Base-by-base conservation (phyloP, 2,888 invertebrate genomes). In the Iphiclides podalirius region DNA sequence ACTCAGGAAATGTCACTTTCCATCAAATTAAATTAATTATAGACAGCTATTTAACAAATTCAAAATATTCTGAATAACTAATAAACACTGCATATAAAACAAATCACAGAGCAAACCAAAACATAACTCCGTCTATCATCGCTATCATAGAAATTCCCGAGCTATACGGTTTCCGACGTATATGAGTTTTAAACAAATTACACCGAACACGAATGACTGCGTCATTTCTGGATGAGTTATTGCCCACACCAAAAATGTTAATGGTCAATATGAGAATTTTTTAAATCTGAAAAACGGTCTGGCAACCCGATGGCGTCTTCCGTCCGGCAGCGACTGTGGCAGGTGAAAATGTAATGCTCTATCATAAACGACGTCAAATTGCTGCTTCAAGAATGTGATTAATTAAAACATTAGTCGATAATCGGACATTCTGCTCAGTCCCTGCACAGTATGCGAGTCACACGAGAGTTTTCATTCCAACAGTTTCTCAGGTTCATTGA, bases 331-430 rank as follows among this genome's bases (percentile, higher is more conserved):
- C n/a, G n/a, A n/a, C n/a, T n/a, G 50, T 57, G 53, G 51, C 53
- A 43, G 44, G 52, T 40, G 48, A 49, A 60, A 57, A 57, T 55
- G 54, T 54, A 64, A 58, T 60, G 55, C 45, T 47, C 47, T 56
- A 55, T 55, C 55, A 60, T 57, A 59, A 63, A 59, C 58, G 48
- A 59, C 54, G 53, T n/a, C n/a, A n/a, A n/a, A n/a, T n/a, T n/a
- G n/a, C 47, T 55, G 56, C 55, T 60, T 63, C 6, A 4, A 53
- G 47, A 42, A n/a, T 17, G 53, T 61, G 63, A 66, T 65, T 61
- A 61, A 66, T 62, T 57, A 57, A 54, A 34, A 57, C 59, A 61
- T 62, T 64, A 61, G 52, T 17, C 38, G 46, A 53, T 52, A 57
- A 48, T 13, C 14, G 14, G 14, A 50, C 35, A 39, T 50, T 50